phyloP scores from a whole-genome alignment of 2,888 invertebrate genomes.

The Acleris holmiana region DNA sequence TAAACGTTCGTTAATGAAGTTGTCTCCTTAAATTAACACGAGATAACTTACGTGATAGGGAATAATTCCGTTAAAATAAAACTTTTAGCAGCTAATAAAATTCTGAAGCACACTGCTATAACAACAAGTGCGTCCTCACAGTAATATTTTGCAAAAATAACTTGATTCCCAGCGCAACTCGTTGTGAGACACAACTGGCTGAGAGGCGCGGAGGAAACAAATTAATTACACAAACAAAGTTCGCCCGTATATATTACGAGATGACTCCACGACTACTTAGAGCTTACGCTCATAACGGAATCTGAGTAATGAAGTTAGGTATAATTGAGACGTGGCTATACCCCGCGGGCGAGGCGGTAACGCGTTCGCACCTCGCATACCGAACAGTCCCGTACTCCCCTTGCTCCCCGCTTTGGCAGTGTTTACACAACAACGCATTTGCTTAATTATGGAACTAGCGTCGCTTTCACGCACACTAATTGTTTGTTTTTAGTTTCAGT shows the following conservation, averaged over 20 bases:
- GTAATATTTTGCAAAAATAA: conserved; percentile 19
- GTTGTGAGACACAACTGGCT: conserved; percentile 41
- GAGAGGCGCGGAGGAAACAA: conserved; percentile 48
- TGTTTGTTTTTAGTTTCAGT: conserved; percentile 6
- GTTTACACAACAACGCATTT: conserved; percentile 57
- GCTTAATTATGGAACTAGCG: conserved; percentile 38
- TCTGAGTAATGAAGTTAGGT: conserved; percentile 72
- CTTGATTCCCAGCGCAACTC: conserved; percentile 40
- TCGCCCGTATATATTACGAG: conserved; percentile 38
- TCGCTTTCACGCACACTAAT: conserved; percentile 21
- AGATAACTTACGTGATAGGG: conserved; percentile 19
- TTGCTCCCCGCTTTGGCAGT: conserved; percentile 38
- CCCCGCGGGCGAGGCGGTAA: conserved; percentile 66
- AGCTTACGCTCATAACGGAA: conserved; percentile 63
- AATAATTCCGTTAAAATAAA: conserved; percentile 17
- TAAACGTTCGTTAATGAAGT: too few species aligned
- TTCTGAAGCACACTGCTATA: neutral
- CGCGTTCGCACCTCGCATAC: conserved; percentile 72
- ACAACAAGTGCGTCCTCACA: neutral
- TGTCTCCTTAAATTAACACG: neutral
- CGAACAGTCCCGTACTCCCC: conserved; percentile 47
- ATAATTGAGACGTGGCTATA: conserved; percentile 74
- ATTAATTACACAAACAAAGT: conserved; percentile 63
- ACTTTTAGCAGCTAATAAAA: neutral
- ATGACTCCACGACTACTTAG: conserved; percentile 53